Conservation (phyloP, 2,888 invertebrate species). For the Abrostola tripartita region DNA sequence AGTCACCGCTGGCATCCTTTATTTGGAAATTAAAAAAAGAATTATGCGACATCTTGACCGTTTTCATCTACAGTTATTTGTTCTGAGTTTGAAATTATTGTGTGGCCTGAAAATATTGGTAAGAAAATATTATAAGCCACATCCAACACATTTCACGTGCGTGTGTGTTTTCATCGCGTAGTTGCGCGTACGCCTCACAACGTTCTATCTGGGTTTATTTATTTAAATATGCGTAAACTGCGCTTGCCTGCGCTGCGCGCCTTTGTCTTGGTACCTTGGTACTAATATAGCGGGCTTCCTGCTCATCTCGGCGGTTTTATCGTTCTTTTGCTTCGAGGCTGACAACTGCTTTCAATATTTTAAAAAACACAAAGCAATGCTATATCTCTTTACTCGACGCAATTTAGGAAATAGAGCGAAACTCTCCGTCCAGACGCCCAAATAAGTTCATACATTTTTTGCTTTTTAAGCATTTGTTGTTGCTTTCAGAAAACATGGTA, state of each 20-base stretch:
- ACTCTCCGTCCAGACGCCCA: conserved; percentile 26
- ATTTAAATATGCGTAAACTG: conserved; percentile 84
- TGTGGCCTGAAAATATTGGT: too few relatives aligned
- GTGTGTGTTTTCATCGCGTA: conserved; percentile 30
- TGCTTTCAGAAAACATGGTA: conserved; percentile 4
- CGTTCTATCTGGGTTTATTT: conserved; percentile 79
- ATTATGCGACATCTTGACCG: too few relatives aligned
- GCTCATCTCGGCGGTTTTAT: conserved; percentile 65
- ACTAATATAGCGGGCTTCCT: conserved; percentile 72
- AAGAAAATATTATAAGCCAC: conserved; percentile 17
- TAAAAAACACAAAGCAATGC: conserved; percentile 36
- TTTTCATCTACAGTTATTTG: too few relatives aligned
- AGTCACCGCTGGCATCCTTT: background rate
- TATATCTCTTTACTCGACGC: conserved; percentile 22
- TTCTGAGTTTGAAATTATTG: too few relatives aligned
- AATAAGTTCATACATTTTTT: conserved; percentile 36
- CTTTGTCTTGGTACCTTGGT: conserved; percentile 78
- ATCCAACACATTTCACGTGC: conserved; percentile 41
- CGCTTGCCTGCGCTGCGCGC: conserved; percentile 68
- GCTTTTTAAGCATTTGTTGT: conserved; percentile 15
- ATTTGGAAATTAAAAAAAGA: background rate
- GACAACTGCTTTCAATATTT: conserved; percentile 22
- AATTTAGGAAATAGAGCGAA: conserved; percentile 43
- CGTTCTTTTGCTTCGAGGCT: conserved; percentile 37
- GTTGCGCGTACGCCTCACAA: conserved; percentile 66